Evolutionary conservation across 2,113 vertebrate genomes (phyloP).

Genomic region (Sebastes fasciatus): DNA sequence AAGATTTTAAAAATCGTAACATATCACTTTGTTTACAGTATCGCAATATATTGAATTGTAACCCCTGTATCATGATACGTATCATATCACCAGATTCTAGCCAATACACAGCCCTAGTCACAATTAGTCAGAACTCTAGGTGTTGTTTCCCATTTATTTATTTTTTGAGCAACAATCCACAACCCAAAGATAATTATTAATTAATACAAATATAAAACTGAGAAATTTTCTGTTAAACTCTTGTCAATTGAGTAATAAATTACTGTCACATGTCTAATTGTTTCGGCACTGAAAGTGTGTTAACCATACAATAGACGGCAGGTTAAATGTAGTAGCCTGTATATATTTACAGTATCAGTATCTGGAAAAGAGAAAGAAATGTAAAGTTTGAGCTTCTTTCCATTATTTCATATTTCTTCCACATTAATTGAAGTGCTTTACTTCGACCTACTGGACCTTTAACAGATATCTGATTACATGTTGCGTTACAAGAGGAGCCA

Average conservation of each 20-base stretch:
- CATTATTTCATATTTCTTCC: background rate
- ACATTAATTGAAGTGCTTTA: background rate
- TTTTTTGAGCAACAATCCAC: background rate
- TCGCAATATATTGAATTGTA: no score
- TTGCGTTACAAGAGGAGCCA: slow-evolving; percentile 5
- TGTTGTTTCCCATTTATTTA: background rate
- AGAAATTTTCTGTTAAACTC: background rate
- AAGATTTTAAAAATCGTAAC: no score
- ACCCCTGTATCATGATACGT: no score
- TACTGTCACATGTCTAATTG: no score
- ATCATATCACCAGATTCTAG: no score
- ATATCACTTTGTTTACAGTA: no score
- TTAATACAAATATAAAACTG: background rate
- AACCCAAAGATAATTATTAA: background rate
- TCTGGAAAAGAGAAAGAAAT: background rate
- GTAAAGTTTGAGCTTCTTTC: background rate
- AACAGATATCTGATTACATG: background rate
- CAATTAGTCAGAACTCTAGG: background rate
- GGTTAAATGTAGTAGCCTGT: background rate
- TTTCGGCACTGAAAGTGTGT: background rate
- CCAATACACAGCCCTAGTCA: no score
- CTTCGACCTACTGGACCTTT: background rate
- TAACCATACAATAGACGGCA: background rate
- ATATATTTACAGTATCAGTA: background rate
- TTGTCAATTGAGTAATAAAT: background rate